A percentile compares a stretch with the other conserved stretches of the same genome.
phyloP scores from a whole-genome alignment of 2,113 vertebrate species.

The Cathartes aura region DNA sequence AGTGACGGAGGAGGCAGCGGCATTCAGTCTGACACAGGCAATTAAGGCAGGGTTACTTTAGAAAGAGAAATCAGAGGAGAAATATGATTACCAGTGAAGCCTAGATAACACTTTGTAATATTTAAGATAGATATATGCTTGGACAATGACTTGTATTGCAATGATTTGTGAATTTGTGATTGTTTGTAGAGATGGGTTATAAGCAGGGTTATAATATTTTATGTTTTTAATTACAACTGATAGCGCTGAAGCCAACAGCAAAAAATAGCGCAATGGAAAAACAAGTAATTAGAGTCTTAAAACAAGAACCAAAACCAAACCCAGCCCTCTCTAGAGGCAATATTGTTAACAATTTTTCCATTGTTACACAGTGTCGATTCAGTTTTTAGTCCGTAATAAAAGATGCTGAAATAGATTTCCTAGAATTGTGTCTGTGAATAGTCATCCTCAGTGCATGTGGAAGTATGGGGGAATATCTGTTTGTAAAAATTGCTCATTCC shows the following conservation, averaged over 20 bases:
- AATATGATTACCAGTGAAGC: not conserved
- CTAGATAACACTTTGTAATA: not conserved
- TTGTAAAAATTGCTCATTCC: not conserved
- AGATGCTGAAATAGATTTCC: conserved; percentile 11
- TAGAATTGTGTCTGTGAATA: not conserved
- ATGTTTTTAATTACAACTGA: not conserved
- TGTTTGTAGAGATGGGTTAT: not conserved
- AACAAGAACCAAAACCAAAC: not conserved
- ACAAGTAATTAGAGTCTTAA: not conserved
- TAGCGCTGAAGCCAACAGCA: not conserved
- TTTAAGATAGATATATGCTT: not conserved
- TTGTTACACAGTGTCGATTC: not conserved
- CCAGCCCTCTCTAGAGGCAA: not conserved
- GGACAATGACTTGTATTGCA: not conserved
- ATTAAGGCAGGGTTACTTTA: not conserved
- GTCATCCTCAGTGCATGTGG: not conserved
- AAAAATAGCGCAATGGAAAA: not conserved
- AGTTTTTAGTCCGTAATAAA: not conserved
- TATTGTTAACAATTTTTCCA: not conserved
- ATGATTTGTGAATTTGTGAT: not conserved
- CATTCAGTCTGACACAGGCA: not conserved
- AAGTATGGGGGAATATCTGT: not conserved
- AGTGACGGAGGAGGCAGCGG: not conserved
- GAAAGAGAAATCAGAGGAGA: not conserved
- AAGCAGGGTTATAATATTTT: not conserved